Evolutionary conservation across 2,888 invertebrate species (phyloP), one percentile per base, ranked within the genome.

Genomic region (Neoascia interrupta): DNA sequence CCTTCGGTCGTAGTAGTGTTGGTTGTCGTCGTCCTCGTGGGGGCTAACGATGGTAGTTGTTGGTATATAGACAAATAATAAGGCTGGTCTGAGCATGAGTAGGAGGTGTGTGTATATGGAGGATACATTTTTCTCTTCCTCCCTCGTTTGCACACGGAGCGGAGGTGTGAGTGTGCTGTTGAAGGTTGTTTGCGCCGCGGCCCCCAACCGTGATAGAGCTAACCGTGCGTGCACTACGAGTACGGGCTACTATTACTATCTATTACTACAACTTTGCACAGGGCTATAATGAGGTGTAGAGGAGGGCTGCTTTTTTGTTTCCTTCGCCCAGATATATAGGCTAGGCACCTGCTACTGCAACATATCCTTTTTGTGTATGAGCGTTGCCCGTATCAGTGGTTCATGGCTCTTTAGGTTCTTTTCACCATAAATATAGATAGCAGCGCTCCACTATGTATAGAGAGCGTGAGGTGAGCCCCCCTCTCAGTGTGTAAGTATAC

Each of bases 61-160:
- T 61, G 60, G 54, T 72, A 56, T 64, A 58, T 79, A n/a, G n/a
- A 79, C 72, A 79, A 73, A 68, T 68, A 73, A 66, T 79, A 79
- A 72, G 72, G 76, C 75, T 66, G 72, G 76, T 72, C 79, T 79
- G 73, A 73, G 79, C 68, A 79, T 73, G 72, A 79, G 72, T 79
- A 68, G 68, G 73, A 73, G 64, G 66, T 60, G 79, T 63, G 70
- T 79, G 66, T 54, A 54, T 43, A 19, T 18, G 60, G 43, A 15
- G 72, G 47, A 54, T 21, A 39, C 5, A 53, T 21, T 72, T 36
- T 54, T 70, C 58, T 64, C 58, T 54, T 70, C 41, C 66, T 49
- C 28, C 18, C 5, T 31, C n/a, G n/a, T 13, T 19, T 16, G 11
- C 16, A 21, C 5, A 39, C 21, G 19, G 8, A 58, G 45, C 34